phyloP scores from a whole-genome alignment of 2,113 vertebrate species.

The Hystrix brachyura region DNA sequence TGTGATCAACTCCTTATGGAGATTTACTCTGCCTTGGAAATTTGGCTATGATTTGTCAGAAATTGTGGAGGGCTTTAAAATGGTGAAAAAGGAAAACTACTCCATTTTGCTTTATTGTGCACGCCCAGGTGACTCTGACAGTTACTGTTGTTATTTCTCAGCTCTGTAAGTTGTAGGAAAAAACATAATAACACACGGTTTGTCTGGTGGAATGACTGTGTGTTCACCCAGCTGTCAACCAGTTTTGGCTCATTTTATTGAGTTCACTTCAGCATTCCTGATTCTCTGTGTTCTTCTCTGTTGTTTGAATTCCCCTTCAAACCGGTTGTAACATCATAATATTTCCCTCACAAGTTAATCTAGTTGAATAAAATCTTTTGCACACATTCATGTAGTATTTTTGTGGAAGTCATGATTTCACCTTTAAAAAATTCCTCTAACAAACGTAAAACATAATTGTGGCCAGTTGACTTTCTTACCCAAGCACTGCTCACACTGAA shows the following conservation, averaged over 20 bases:
- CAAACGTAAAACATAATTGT: not conserved
- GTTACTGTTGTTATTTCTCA: not conserved
- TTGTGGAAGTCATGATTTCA: not conserved
- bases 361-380: slow-evolving; percentile 6
- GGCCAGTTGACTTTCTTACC: not conserved
- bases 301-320: not conserved
- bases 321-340: not conserved
- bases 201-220: not conserved
- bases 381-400: not conserved
- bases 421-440: not conserved
- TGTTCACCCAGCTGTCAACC: no score
- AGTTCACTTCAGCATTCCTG: not conserved
- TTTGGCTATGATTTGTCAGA: rapidly evolving
- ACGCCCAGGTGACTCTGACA: no score
- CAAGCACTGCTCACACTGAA: not conserved
- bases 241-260: rapidly evolving
- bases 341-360: not conserved
- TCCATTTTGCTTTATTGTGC: rapidly evolving
- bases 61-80: no score
- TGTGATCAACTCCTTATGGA: not conserved
- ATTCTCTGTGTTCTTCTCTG: rapidly evolving
- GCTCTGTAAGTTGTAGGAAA: no score
- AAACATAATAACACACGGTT: rapidly evolving
- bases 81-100: no score
- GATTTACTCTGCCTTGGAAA: not conserved